Percentiles rank a stretch among this genome's conserved stretches.
phyloP scores from a whole-genome alignment of 2,113 vertebrate species.

The Thinocorus orbignyianus region DNA sequence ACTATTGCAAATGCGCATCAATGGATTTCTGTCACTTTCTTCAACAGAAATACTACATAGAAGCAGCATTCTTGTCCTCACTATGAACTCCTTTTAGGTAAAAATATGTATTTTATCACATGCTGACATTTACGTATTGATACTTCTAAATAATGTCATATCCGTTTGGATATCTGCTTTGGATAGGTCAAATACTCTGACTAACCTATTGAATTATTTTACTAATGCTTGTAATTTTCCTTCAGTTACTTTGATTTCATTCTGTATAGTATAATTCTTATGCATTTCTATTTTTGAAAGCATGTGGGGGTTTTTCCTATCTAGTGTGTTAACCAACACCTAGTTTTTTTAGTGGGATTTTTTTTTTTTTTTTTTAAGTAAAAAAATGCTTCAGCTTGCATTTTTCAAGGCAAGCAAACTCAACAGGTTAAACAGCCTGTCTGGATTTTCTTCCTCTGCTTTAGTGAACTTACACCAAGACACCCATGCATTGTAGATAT shows the following conservation, averaged over 20 bases:
- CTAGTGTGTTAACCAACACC: not conserved
- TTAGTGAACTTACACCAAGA: not conserved
- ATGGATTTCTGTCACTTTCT: not conserved
- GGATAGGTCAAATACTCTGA: not conserved
- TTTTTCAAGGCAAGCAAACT: not conserved
- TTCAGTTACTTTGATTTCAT: not conserved
- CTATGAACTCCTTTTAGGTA: not conserved
- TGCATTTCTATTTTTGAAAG: not conserved
- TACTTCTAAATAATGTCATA: not conserved
- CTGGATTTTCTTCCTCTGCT: not conserved
- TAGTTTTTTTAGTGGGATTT: not conserved
- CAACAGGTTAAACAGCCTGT: not conserved
- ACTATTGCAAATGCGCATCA: not conserved
- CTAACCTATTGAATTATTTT: not conserved
- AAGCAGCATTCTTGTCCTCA: not conserved
- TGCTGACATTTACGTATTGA: not conserved
- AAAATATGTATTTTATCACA: not conserved
- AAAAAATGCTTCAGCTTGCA: not conserved
- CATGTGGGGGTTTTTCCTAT: rapidly evolving
- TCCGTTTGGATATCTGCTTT: not conserved
- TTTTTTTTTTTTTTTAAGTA: not conserved
- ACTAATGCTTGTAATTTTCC: not conserved
- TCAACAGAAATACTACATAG: not conserved
- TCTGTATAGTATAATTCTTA: not conserved
- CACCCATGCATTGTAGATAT: not conserved